Base-by-base conservation (phyloP, 2,888 invertebrate genomes). In the Catotricha subobsoleta region DNA sequence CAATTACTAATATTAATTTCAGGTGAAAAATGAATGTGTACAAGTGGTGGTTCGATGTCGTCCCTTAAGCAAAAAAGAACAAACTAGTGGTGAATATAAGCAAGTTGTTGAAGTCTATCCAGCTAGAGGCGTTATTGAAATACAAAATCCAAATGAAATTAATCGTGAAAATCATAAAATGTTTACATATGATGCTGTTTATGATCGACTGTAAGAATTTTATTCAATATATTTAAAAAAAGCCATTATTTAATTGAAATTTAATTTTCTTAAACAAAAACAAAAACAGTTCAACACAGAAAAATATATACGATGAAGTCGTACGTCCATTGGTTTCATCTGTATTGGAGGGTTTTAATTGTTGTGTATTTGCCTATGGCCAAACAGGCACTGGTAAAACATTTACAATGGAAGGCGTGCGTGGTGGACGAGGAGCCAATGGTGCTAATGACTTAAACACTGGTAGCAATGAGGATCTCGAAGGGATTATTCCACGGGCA, bases 311-410 rank as follows among this genome's bases (percentile, higher is more conserved):
- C 66, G 91, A 94, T 60, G 94, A 97, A 62, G 88, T 91, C 48
- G 92, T 97, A 42, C 76, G 90, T 37, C 91, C 92, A 0, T 65
- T 99, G 52, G 91, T 99, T 18, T 80, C 91, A 47, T 91, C 91
- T 2, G 97, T 97, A 5, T 71, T 98, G 46, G 83, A 88, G 56
- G 98, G 98, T 2, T 99, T 95, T 65, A 98, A 98, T 65, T 95
- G 97, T 12, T 98, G 97, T 51, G 94, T 98, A 50, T 97, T 98
- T 68, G 98, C 97, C 1, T 98, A 98, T 62, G 98, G 97, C 0
- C 98, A 98, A 67, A 98, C 98, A 0, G 97, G 97, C 46, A 95
- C 97, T 1, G 97, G 95, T 7, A 75, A 75, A 54, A 75, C 75
- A 0, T 74, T 68, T 49, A 75, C 75, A 10, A 75, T 75, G 74